Evolutionary conservation across 2,888 invertebrate genomes (phyloP), one percentile per base, ranked within the genome.

Genomic region (Gymnoscelis rufifasciata): DNA sequence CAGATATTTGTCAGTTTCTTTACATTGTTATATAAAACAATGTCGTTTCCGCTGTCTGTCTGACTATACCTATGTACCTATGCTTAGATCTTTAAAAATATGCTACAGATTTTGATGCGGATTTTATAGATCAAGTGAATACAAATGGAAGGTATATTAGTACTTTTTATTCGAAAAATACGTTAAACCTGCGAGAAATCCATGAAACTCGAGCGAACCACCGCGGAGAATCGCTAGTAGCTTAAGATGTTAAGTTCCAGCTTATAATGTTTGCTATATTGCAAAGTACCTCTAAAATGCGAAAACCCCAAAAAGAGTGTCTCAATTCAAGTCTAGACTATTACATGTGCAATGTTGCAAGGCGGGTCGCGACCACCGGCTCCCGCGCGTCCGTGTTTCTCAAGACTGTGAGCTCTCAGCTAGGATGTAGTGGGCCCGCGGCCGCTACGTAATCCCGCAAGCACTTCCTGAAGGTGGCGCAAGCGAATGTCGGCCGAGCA

Each of bases 391-490:
- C 50, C 49, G 49, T 63, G 66, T 67, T 66, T 68, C 68, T 66
- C 66, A 68, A 68, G 19, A 10, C 15, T 33, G 26, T 7, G 26
- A 2, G 26, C 2, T 5, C 10, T 10, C 35, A 35, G 70, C 66
- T 69, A 72, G 74, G 74, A 74, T 71, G 67, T 65, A 64, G 68
- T 68, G 70, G 69, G 66, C 64, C 58, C 60, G 57, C 59, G 57
- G 43, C 43, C 59, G 60, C 83, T 83, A 86, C 86, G 87, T 87
- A 86, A 87, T 80, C 83, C 83, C 75, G 71, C 77, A 71, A 71
- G 78, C 77, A 88, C 87, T 88, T 88, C 88, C 88, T 87, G 86
- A 84, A 84, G 79, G 84, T 87, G 84, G 83, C 83, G 87, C 86
- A 87, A 88, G 78, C 75, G 79, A 86, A 86, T 87, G 86, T 86